Conservation (phyloP, 2,113 vertebrate genomes). For the Plotosus lineatus region DNA sequence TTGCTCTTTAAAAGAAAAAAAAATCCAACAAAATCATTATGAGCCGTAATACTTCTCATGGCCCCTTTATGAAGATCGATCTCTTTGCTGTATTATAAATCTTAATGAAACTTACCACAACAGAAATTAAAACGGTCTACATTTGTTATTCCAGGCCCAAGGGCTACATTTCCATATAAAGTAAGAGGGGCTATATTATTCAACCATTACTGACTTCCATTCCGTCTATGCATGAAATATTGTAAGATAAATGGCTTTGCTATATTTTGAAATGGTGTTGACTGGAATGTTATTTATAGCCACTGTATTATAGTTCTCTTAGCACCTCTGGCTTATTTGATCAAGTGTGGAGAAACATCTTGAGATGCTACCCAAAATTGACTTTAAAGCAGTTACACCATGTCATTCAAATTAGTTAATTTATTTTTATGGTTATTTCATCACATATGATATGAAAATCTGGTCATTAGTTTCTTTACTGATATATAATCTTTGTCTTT, state of each 20-base stretch:
- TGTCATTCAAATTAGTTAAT: slow-evolving; percentile 19
- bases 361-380: slow-evolving; percentile 24
- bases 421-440: slow-evolving; percentile 8
- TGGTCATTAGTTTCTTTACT: background rate
- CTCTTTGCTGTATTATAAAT: slow-evolving; percentile 70
- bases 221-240: slow-evolving; percentile 54
- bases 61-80: slow-evolving; percentile 73
- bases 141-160: slow-evolving; percentile 71
- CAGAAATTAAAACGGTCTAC: slow-evolving; percentile 73
- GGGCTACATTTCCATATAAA: slow-evolving; percentile 77
- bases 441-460: background rate
- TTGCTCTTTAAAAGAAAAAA: slow-evolving; percentile 66
- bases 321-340: slow-evolving; percentile 45
- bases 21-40: slow-evolving; percentile 76
- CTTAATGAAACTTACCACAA: slow-evolving; percentile 77
- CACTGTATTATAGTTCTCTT: slow-evolving; percentile 58
- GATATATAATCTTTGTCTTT: background rate
- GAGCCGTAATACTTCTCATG: slow-evolving; percentile 70
- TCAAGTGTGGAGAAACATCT: slow-evolving; percentile 32
- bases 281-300: slow-evolving; percentile 64
- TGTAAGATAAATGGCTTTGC: slow-evolving; percentile 66
- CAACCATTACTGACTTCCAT: slow-evolving; percentile 68
- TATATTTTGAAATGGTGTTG: slow-evolving; percentile 64
- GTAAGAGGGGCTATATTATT: slow-evolving; percentile 73
- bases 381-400: slow-evolving; percentile 19